A percentile compares a stretch with the other conserved stretches of the same genome.
Evolutionary conservation across 92 coral and sea anemone genomes (phyloP).

Genomic region (Phymanthus crucifer): DNA sequence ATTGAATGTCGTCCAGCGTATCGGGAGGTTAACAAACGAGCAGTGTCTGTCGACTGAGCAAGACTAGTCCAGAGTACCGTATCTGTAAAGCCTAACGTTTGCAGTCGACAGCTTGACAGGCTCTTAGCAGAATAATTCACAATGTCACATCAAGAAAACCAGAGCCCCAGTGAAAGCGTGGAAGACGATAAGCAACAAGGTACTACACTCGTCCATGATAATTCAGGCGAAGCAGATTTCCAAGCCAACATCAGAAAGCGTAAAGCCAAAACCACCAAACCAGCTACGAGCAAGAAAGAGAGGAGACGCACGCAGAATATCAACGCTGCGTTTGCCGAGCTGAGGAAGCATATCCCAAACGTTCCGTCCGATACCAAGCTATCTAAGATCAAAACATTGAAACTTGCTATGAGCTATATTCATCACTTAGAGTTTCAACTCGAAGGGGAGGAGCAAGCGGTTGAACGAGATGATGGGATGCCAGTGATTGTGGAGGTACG

Average conservation of each 20-base stretch:
- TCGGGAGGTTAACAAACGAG: constrained; percentile 26
- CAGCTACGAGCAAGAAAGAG: constrained; percentile 84
- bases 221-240: constrained; percentile 33
- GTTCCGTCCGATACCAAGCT: constrained; percentile 98
- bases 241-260: constrained; percentile 49
- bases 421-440: constrained; percentile 92
- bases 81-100: constrained; percentile 41
- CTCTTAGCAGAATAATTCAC: constrained; percentile 34
- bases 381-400: constrained; percentile 97
- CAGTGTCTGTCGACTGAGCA: constrained; percentile 19
- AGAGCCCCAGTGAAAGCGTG: constrained; percentile 29
- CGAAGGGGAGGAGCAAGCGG: constrained; percentile 57
- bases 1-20: constrained; percentile 13
- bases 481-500: constrained; percentile 7
- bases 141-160: constrained; percentile 48
- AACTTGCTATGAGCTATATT: constrained; percentile 97
- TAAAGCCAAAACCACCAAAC: constrained; percentile 52
- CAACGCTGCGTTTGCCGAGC: constrained; percentile 96
- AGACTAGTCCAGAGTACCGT: not conserved
- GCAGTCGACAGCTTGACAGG: constrained; percentile 47
- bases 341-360: constrained; percentile 95
- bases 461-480: constrained; percentile 14
- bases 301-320: constrained; percentile 93
- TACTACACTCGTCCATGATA: constrained; percentile 17
- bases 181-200: constrained; percentile 12